Conservation (phyloP, 2,888 invertebrate genomes). For the Mesorhabditis spiculigera region DNA sequence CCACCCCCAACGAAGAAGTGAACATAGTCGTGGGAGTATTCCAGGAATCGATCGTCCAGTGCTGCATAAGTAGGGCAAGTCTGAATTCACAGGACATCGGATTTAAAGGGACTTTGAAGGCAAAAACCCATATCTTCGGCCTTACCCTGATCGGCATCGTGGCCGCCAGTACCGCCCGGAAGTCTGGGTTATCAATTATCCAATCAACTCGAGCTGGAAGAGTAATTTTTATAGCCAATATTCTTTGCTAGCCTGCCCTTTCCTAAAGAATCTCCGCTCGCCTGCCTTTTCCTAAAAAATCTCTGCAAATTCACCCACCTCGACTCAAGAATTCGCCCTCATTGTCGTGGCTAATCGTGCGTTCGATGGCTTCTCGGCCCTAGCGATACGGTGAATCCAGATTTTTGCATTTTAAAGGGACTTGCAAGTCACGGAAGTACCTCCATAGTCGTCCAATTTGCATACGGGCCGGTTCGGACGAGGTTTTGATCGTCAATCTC, state of each 20-base stretch:
- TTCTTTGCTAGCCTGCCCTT: too few relatives aligned
- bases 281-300: too few relatives aligned
- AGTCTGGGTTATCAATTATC: slow-evolving; percentile 24
- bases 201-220: slow-evolving; percentile 43
- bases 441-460: slow-evolving; percentile 57
- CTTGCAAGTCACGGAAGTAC: slow-evolving; percentile 15
- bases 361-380: slow-evolving; percentile 24
- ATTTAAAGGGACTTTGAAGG: too few relatives aligned
- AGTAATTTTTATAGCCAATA: background rate
- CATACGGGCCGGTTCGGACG: slow-evolving; percentile 58
- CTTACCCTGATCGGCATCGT: slow-evolving; percentile 15
- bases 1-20: slow-evolving; percentile 48
- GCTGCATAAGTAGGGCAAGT: slow-evolving; percentile 37
- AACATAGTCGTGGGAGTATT: slow-evolving; percentile 55
- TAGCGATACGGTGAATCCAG: background rate
- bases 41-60: slow-evolving; percentile 51
- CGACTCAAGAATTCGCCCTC: slow-evolving; percentile 41
- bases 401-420: background rate
- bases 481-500: slow-evolving; percentile 50
- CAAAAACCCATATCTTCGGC: too few relatives aligned
- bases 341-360: slow-evolving; percentile 25
- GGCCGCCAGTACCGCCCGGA: slow-evolving; percentile 23
- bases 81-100: slow-evolving; percentile 14
- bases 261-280: too few relatives aligned
- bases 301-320: background rate